Evolutionary conservation across 2,888 invertebrate genomes (phyloP), one percentile per base, ranked within the genome.

Genomic region (Digitonthophagus gazella): DNA sequence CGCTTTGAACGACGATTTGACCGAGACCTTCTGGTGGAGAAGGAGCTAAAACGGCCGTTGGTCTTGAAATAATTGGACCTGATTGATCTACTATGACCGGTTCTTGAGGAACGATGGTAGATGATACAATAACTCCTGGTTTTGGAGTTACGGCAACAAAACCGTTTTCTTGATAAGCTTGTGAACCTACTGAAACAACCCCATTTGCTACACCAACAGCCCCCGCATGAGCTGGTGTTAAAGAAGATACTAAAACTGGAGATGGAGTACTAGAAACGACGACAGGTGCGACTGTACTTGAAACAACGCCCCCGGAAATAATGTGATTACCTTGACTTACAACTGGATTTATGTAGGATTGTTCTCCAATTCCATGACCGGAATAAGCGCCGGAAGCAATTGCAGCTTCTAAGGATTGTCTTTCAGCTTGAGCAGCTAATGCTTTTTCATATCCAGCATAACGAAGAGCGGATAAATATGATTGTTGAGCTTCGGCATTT

Each of bases 251-350:
- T 19, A 61, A 61, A 61, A 61, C 18, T 44, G 28, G 28, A 11
- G 28, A 6, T 44, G 28, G 28, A 44, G 28, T 44, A 3, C 28
- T 44, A 44, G 28, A 44, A 44, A 44, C 67, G 2, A 67, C 56
- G 2, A 64, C 67, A 54, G 70, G 70, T 20, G 66, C 61, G 14
- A 63, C 28, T 3, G 70, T 70, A 15, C 68, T 70, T 19, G 70
- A 68, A 57, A 68, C 56, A 20, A 70, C 18, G 15, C 20, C 67
- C 15, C 67, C 70, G n/a, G 68, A 63, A 55, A 70, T 68, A 1
- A 70, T 22, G 15, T 70, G 67, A 28, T 67, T 67, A 3, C 70
- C 70, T 68, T 70, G 70, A n/a, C 67, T 66, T 15, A 70, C 68
- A 63, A 70, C 66, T 3, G 70, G 70, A 55, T 57, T 67, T n/a